Conservation (phyloP, 2,797 vertebrate species). For the Rhynchotus rufescens region DNA sequence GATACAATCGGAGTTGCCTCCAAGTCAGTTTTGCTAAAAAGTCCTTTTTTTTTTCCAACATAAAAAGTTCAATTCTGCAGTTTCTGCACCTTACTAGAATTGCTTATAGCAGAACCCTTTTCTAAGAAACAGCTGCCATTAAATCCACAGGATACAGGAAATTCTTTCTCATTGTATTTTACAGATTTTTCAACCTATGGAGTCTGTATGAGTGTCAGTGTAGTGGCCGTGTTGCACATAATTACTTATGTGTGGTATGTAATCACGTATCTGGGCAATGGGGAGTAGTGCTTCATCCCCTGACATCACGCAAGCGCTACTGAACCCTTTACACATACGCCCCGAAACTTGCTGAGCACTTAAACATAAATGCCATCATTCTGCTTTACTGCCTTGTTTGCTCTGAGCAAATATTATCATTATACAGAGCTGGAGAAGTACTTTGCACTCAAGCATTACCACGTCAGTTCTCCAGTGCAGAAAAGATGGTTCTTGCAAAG, state of each 20-base stretch:
- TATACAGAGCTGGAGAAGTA: background rate
- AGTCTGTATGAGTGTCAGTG: background rate
- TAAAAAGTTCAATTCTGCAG: background rate
- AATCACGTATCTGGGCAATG: background rate
- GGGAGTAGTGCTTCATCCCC: background rate
- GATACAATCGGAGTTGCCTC: background rate
- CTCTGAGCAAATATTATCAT: slow-evolving; percentile 6
- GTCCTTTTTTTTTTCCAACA: background rate
- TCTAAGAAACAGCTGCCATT: background rate
- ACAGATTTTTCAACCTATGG: background rate
- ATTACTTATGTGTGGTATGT: background rate
- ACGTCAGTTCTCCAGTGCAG: background rate
- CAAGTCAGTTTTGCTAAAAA: background rate
- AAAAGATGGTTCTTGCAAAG: background rate
- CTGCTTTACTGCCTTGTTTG: background rate
- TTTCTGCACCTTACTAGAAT: rapidly evolving
- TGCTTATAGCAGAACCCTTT: background rate
- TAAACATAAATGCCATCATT: background rate
- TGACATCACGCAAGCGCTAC: background rate
- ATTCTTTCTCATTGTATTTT: background rate
- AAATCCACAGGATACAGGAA: background rate
- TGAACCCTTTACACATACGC: background rate
- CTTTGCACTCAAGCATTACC: background rate
- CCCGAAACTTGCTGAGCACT: background rate
- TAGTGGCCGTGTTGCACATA: background rate